Conservation (phyloP, 2,888 invertebrate genomes). For the Opisthograptis luteolata region DNA sequence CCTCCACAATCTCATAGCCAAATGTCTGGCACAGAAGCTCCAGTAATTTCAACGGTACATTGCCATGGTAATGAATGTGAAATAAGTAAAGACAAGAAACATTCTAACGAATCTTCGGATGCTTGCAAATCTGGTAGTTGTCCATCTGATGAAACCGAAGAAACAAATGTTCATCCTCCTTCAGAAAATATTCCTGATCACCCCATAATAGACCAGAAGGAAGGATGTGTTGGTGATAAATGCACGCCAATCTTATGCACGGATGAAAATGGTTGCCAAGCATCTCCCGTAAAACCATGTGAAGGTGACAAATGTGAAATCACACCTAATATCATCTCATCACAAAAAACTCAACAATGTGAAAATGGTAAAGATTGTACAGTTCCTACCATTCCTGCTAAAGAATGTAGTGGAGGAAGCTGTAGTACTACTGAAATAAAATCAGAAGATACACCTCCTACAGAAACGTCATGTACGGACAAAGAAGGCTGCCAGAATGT, state of each 20-base stretch:
- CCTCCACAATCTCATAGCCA: conserved; percentile 80
- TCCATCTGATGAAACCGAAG: conserved; percentile 26
- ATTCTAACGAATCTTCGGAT: conserved; percentile 33
- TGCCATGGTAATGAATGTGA: conserved; percentile 66
- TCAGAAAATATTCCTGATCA: conserved; percentile 13
- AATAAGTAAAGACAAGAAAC: conserved; percentile 48
- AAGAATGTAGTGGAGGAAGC: conserved; percentile 24
- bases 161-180: conserved; percentile 1
- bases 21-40: conserved; percentile 72
- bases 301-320: conserved; percentile 46
- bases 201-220: conserved; percentile 30
- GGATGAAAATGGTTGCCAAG: conserved; percentile 30
- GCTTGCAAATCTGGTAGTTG: conserved; percentile 48
- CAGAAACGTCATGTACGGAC: conserved; percentile 11
- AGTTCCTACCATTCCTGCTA: conserved; percentile 30
- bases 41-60: conserved; percentile 52
- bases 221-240: conserved; percentile 39
- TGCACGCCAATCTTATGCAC: conserved; percentile 27
- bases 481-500: conserved; percentile 43
- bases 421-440: conserved; percentile 15
- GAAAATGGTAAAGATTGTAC: conserved; percentile 38
- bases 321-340: conserved; percentile 27
- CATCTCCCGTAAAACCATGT: conserved; percentile 42
- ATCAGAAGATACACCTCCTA: conserved; percentile 2
- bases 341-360: conserved; percentile 35